Percentiles rank a stretch among this genome's conserved stretches.
Evolutionary conservation across 2,113 vertebrate species (phyloP).

Genomic region (Scalopus aquaticus): DNA sequence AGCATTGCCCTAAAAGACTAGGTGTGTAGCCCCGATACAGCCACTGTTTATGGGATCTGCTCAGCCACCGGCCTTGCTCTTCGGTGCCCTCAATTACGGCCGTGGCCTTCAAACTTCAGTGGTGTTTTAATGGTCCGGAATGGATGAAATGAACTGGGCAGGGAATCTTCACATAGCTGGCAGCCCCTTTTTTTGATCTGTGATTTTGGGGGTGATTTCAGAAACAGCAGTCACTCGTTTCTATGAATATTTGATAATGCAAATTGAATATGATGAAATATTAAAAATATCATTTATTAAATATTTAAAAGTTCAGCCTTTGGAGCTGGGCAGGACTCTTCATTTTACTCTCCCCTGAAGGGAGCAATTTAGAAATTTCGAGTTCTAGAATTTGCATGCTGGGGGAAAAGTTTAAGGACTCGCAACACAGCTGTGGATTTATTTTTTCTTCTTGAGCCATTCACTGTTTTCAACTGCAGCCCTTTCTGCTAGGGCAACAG

Average conservation of each 20-base stretch:
- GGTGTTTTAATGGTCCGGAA: neutral
- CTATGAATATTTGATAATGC: constrained; percentile 71
- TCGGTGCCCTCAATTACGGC: neutral
- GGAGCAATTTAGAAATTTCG: constrained; percentile 41
- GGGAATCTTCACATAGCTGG: neutral
- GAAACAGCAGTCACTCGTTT: constrained; percentile 60
- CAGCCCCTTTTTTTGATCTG: neutral
- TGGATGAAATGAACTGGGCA: neutral
- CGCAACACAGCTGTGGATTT: neutral
- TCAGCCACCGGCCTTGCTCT: neutral
- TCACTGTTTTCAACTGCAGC: neutral
- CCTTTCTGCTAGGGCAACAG: neutral
- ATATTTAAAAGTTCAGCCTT: constrained; percentile 73
- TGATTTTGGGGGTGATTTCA: neutral
- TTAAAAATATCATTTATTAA: constrained; percentile 77
- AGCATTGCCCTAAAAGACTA: neutral
- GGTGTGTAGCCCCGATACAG: neutral
- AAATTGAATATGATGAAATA: constrained; percentile 73
- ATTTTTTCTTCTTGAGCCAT: neutral
- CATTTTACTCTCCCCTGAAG: constrained; percentile 18
- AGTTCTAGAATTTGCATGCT: constrained; percentile 17
- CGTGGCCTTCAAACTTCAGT: neutral
- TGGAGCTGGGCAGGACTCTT: constrained; percentile 9
- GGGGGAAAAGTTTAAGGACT: neutral
- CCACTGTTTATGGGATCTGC: neutral